phyloP scores from a whole-genome alignment of 1,140 invertebrate species.

The Zaprionus gabonicus region DNA sequence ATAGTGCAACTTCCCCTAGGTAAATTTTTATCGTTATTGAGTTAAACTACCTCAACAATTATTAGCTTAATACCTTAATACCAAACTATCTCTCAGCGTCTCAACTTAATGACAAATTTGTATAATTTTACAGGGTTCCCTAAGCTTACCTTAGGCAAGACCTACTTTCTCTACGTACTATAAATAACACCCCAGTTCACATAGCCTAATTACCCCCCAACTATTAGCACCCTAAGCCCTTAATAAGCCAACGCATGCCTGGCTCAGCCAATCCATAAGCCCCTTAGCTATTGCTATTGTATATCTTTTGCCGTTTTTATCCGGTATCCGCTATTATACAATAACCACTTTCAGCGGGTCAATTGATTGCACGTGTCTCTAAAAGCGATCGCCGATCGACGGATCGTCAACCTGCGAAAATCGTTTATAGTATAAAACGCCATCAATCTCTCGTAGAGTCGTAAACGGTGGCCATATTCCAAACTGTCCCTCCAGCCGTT shows the following conservation, averaged over 20 bases:
- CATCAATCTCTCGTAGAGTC: conserved; percentile 41
- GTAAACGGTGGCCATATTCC: conserved; percentile 19
- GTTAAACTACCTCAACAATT: too few species aligned
- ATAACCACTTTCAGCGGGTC: conserved; percentile 32
- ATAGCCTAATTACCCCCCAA: not conserved
- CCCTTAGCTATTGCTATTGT: not conserved
- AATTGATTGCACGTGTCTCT: conserved; percentile 38
- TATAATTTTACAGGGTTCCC: too few species aligned
- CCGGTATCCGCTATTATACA: conserved; percentile 15
- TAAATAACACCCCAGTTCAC: not conserved
- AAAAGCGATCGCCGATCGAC: conserved; percentile 7
- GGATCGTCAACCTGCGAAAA: conserved; percentile 26
- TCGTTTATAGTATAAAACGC: conserved; percentile 15
- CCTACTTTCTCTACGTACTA: too few species aligned
- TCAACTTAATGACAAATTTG: too few species aligned
- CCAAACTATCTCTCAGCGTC: too few species aligned
- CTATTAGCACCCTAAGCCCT: not conserved
- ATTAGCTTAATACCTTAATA: too few species aligned
- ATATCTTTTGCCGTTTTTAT: not conserved
- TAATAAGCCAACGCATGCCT: not conserved
- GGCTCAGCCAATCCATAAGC: not conserved
- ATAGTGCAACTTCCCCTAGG: too few species aligned
- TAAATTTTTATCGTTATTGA: too few species aligned
- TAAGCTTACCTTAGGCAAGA: too few species aligned
- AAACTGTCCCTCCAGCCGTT: not conserved